Percentiles rank a stretch among this genome's conserved stretches.
phyloP scores from a whole-genome alignment of 2,888 invertebrate genomes.

The Rhagium mordax region DNA sequence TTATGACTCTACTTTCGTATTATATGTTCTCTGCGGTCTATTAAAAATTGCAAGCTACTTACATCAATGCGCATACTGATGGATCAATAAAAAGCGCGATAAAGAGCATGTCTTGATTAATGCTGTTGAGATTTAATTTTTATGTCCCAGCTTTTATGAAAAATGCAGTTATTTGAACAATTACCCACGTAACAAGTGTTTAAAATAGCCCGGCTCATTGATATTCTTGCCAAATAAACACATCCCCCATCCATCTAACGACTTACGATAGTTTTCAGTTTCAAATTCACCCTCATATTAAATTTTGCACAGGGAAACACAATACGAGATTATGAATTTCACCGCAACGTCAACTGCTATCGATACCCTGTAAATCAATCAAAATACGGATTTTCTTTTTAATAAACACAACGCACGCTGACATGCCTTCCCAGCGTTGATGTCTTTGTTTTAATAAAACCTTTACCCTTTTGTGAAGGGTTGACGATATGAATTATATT shows the following conservation, averaged over 20 bases:
- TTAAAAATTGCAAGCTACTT: not conserved
- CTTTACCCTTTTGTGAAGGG: conserved; percentile 41
- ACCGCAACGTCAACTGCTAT: conserved; percentile 66
- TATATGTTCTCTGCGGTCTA: not conserved
- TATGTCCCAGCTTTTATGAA: too few species aligned
- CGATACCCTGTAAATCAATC: conserved; percentile 67
- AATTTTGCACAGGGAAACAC: conserved; percentile 64
- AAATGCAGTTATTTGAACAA: not conserved
- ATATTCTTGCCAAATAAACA: conserved; percentile 42
- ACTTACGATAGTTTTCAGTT: conserved; percentile 59
- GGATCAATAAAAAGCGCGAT: too few species aligned
- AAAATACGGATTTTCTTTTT: conserved; percentile 58
- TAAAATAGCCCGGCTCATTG: conserved; percentile 45
- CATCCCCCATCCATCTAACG: conserved; percentile 45
- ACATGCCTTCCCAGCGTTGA: conserved; percentile 54
- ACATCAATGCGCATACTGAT: not conserved
- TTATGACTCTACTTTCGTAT: conserved; percentile 13
- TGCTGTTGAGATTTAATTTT: too few species aligned
- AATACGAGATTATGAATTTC: conserved; percentile 67
- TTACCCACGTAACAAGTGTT: conserved; percentile 41
- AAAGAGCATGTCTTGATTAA: too few species aligned
- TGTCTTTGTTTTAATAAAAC: conserved; percentile 62
- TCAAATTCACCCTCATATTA: conserved; percentile 62
- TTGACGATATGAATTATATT: conserved; percentile 22
- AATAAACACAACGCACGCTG: conserved; percentile 60